phyloP scores from a whole-genome alignment of 2,888 invertebrate species.

The Apodemia zela region DNA sequence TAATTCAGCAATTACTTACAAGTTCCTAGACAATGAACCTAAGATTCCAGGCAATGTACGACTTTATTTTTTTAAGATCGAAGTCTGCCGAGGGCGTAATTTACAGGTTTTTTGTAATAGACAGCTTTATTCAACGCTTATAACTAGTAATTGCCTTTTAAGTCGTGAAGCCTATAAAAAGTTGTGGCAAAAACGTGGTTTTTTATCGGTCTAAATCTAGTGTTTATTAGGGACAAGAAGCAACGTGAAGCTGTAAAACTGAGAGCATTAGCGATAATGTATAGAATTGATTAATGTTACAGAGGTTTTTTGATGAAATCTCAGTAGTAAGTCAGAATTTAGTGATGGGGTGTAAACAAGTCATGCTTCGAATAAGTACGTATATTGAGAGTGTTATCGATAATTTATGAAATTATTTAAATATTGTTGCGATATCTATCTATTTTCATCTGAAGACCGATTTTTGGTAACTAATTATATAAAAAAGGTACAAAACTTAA shows the following conservation, averaged over 20 bases:
- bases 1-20: slow-evolving; percentile 24
- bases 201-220: slow-evolving; percentile 4
- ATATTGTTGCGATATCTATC: no score
- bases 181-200: not conserved
- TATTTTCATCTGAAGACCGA: no score
- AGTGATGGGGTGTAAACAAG: no score
- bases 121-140: slow-evolving; percentile 15
- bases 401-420: not conserved
- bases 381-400: not conserved
- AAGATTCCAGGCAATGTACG: slow-evolving; percentile 3
- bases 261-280: not conserved
- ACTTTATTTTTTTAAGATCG: not conserved
- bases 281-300: not conserved
- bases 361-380: no score
- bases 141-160: slow-evolving; percentile 21
- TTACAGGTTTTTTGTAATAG: slow-evolving; percentile 15
- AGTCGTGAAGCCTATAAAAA: slow-evolving; percentile 4
- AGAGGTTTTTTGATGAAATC: not conserved
- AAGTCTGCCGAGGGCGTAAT: slow-evolving; percentile 10
- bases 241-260: not conserved
- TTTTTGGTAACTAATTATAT: no score
- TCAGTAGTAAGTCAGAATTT: no score
- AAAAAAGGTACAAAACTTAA: no score
- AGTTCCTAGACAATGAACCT: slow-evolving; percentile 18
- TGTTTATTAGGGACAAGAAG: not conserved